These are phyloP conservation scores for Tortrix viridana DNA, from an alignment of 2,888 invertebrate species.

Conservation along the genomic window DNA sequence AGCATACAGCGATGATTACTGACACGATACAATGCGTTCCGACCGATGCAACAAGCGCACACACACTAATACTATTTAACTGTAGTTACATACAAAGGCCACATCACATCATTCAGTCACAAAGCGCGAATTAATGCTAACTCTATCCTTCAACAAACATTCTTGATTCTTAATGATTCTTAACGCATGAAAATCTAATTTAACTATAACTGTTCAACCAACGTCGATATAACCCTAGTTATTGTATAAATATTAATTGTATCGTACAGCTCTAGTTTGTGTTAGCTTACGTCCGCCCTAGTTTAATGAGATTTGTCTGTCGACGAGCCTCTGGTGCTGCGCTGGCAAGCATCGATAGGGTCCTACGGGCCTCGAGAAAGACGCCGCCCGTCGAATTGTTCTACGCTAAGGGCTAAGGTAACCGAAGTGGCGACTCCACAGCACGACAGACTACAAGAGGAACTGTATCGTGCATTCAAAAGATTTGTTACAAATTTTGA, in stretches of 20 bases:
- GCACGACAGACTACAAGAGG: constrained; percentile 81
- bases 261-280: constrained; percentile 67
- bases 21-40: constrained; percentile 64
- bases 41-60: constrained; percentile 79
- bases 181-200: constrained; percentile 44
- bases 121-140: constrained; percentile 75
- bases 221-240: constrained; percentile 63
- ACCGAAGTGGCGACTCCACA: constrained; percentile 68
- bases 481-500: constrained; percentile 76
- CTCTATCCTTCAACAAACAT: constrained; percentile 67
- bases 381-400: constrained; percentile 51
- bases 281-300: constrained; percentile 64
- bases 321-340: constrained; percentile 62
- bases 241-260: constrained; percentile 65
- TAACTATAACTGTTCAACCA: constrained; percentile 62
- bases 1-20: constrained; percentile 67
- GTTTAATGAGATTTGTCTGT: constrained; percentile 59
- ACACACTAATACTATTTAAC: constrained; percentile 69
- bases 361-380: constrained; percentile 62
- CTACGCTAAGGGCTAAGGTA: constrained; percentile 51
- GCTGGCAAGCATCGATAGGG: constrained; percentile 60
- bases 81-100: constrained; percentile 81
- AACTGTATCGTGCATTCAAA: constrained; percentile 82
- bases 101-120: constrained; percentile 84
- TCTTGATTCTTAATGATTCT: constrained; percentile 39